Conservation (phyloP, 2,113 vertebrate species). For the Sorex araneus region DNA sequence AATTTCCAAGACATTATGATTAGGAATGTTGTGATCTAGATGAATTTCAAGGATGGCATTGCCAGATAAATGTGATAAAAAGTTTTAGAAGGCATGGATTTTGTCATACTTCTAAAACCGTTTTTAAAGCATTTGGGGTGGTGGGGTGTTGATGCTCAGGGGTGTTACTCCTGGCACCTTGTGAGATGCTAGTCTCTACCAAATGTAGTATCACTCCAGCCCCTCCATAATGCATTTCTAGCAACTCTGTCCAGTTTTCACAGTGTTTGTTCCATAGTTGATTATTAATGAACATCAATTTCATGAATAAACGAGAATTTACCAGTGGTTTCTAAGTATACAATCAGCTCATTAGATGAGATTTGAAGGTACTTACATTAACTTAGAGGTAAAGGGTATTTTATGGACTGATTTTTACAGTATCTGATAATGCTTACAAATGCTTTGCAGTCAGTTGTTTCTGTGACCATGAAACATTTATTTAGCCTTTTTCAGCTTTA, state of each 20-base stretch:
- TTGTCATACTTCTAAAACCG: background rate
- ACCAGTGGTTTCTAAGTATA: background rate
- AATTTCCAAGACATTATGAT: background rate
- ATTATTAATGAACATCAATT: background rate
- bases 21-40: background rate
- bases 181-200: no score
- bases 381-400: background rate
- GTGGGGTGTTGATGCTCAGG: no score
- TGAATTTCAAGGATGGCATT: background rate
- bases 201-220: no score
- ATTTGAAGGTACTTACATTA: background rate
- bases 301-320: constrained; percentile 10
- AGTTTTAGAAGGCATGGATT: background rate
- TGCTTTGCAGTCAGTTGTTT: background rate
- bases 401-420: background rate
- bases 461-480: background rate
- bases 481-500: background rate
- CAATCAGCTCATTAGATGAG: background rate
- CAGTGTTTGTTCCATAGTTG: background rate
- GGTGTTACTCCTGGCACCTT: no score
- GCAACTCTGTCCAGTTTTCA: background rate
- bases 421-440: background rate
- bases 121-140: no score
- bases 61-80: background rate
- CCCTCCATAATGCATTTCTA: background rate